phyloP scores from a whole-genome alignment of 2,797 vertebrate species.

The Eulemur rubriventer region DNA sequence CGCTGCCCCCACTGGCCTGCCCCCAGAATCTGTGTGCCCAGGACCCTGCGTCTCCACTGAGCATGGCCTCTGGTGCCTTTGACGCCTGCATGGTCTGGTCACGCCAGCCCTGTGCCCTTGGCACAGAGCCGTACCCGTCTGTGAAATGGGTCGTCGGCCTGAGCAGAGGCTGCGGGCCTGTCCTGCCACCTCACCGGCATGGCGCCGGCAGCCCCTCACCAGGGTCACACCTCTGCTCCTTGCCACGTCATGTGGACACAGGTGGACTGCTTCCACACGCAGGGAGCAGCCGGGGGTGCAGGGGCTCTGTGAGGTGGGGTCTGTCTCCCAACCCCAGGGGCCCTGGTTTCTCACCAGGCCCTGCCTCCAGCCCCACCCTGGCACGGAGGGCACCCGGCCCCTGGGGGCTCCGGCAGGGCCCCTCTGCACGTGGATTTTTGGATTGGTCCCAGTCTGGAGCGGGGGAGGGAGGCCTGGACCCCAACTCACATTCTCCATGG shows the following conservation, averaged over 20 bases:
- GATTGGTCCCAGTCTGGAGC: not conserved
- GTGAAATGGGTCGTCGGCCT: not conserved
- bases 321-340: not conserved
- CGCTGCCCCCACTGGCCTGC: not conserved
- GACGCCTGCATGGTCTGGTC: not conserved
- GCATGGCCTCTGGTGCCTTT: not conserved
- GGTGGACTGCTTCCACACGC: not conserved
- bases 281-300: not conserved
- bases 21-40: not conserved
- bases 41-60: not conserved
- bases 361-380: not conserved
- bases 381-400: not conserved
- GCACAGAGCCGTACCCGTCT: not conserved
- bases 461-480: not conserved
- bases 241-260: not conserved
- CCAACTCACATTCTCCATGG: rapidly evolving
- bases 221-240: not conserved
- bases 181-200: not conserved
- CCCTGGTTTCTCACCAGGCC: not conserved
- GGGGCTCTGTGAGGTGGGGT: not conserved
- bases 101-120: not conserved
- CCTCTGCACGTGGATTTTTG: not conserved
- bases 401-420: not conserved
- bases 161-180: not conserved
- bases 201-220: no score